phyloP scores from a whole-genome alignment of 2,113 vertebrate species.

The Corvus moneduloides region DNA sequence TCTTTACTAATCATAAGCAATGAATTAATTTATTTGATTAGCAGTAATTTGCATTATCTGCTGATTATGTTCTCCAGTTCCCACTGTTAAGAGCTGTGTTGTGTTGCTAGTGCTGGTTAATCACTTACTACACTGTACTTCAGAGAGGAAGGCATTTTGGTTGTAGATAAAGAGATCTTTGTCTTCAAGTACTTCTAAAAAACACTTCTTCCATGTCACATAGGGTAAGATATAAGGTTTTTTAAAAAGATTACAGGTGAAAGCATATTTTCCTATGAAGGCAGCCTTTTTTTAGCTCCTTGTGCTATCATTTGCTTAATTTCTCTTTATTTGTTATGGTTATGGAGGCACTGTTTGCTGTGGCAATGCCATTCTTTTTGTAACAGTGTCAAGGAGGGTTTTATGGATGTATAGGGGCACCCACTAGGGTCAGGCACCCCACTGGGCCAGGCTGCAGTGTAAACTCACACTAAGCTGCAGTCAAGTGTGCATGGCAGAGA shows the following conservation, averaged over 20 bases:
- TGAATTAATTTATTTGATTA: constrained; percentile 68
- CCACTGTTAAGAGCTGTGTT: neutral
- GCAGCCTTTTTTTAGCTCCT: neutral
- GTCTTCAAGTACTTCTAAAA: neutral
- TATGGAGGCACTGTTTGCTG: neutral
- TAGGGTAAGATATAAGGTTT: neutral
- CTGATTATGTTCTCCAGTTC: constrained; percentile 43
- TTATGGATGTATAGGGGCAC: neutral
- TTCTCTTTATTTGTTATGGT: neutral
- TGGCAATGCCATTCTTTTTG: neutral
- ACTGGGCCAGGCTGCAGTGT: neutral
- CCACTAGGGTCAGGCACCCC: neutral
- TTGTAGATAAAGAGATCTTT: neutral
- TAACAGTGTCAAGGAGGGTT: neutral
- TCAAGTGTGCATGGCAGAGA: neutral
- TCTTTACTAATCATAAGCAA: constrained; percentile 62
- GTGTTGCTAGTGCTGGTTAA: constrained; percentile 20
- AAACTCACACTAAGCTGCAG: neutral
- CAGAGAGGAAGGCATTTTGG: neutral
- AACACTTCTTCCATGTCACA: neutral
- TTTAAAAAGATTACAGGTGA: neutral
- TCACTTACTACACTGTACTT: neutral
- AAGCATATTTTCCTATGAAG: neutral
- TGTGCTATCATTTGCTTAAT: neutral
- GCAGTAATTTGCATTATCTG: constrained; percentile 71